A percentile compares a stretch with the other conserved stretches of the same genome.
Conservation (phyloP, 92 coral and sea anemone species). For the Porites lobata region DNA sequence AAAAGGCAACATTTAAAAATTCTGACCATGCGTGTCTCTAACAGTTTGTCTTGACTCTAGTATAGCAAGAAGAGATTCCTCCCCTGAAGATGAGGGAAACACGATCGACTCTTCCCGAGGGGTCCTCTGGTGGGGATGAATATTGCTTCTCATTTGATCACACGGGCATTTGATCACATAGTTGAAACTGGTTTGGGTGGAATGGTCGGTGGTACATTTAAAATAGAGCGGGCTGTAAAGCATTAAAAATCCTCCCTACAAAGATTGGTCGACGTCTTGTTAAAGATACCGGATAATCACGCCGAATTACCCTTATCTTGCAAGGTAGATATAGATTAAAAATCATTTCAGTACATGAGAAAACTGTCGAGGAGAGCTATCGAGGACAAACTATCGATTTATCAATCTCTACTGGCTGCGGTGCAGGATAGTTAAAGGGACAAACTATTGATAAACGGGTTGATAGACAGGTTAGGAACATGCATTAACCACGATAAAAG, state of each 20-base stretch:
- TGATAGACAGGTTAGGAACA: slow-evolving; percentile 75
- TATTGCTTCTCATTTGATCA: slow-evolving; percentile 41
- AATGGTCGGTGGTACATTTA: not conserved
- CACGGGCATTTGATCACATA: slow-evolving; percentile 35
- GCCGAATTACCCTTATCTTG: slow-evolving; percentile 53
- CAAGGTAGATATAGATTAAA: slow-evolving; percentile 63
- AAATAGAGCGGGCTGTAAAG: slow-evolving; percentile 71
- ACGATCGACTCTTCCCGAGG: slow-evolving; percentile 74
- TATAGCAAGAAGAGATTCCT: slow-evolving; percentile 34
- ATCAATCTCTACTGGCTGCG: slow-evolving; percentile 82
- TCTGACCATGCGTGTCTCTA: slow-evolving; percentile 12
- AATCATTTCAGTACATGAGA: slow-evolving; percentile 63
- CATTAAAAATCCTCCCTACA: slow-evolving; percentile 77
- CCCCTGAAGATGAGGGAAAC: slow-evolving; percentile 78
- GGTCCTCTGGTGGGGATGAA: slow-evolving; percentile 63
- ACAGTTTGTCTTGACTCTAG: not conserved
- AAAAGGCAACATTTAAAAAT: not conserved
- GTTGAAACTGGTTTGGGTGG: slow-evolving; percentile 14
- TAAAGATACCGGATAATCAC: slow-evolving; percentile 62
- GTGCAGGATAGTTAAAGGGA: slow-evolving; percentile 82
- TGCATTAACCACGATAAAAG: slow-evolving; percentile 84
- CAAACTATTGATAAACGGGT: slow-evolving; percentile 66
- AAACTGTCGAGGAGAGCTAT: slow-evolving; percentile 72
- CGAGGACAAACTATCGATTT: slow-evolving; percentile 81
- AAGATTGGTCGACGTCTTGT: slow-evolving; percentile 71